Evolutionary conservation across 2,888 invertebrate genomes (phyloP).

Genomic region (Melanophora roralis): DNA sequence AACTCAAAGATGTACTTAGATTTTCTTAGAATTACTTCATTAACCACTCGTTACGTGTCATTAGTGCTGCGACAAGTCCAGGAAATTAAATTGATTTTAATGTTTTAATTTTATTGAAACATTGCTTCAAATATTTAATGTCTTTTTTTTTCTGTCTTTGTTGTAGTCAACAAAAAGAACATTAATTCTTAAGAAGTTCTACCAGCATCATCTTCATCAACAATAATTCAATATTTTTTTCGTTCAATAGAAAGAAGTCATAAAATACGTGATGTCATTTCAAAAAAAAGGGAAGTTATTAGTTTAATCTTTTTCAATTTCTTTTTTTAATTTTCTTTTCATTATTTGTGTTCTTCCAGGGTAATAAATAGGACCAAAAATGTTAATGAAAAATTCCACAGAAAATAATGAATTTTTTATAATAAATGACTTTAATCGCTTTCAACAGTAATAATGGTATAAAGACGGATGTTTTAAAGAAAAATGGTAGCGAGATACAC

Average conservation of each 20-base stretch:
- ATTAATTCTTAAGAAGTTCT: conserved; percentile 32
- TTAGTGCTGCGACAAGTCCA: conserved; percentile 20
- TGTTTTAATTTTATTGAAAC: conserved; percentile 15
- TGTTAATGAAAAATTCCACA: conserved; percentile 27
- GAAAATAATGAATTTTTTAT: conserved; percentile 42
- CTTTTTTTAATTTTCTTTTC: not conserved
- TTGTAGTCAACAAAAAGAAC: not conserved
- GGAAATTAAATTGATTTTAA: conserved; percentile 57
- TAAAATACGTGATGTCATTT: conserved; percentile 55
- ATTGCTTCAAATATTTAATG: not conserved
- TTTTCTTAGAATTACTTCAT: not conserved
- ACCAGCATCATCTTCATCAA: conserved; percentile 18
- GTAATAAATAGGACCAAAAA: conserved; percentile 7
- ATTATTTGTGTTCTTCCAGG: not conserved
- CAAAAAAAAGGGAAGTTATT: conserved; percentile 27
- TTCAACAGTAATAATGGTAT: too few species aligned
- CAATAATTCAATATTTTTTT: not conserved
- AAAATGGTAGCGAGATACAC: too few species aligned
- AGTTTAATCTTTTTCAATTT: conserved; percentile 8
- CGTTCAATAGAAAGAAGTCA: conserved; percentile 27
- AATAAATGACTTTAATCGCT: conserved; percentile 45
- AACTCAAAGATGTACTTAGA: too few species aligned
- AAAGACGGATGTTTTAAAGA: too few species aligned
- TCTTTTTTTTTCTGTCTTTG: too few species aligned
- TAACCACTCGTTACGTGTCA: not conserved